Percentiles rank a stretch among this genome's conserved stretches.
phyloP scores from a whole-genome alignment of 2,113 vertebrate species.

The Vombatus ursinus region DNA sequence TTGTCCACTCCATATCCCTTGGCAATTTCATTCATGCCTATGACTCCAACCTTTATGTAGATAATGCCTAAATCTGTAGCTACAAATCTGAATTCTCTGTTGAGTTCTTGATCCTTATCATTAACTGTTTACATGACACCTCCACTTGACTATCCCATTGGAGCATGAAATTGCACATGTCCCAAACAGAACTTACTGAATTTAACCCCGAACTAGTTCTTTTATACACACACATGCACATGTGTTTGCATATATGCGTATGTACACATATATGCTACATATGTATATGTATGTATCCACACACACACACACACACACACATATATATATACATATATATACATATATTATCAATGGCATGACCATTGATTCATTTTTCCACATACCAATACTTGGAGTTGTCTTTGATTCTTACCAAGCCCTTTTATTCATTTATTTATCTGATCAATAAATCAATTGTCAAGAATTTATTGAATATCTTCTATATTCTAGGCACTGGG shows the following conservation, averaged over 20 bases:
- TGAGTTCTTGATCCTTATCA: neutral
- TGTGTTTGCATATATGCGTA: neutral
- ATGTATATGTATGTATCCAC: no score
- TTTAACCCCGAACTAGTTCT: neutral
- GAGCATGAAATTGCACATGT: neutral
- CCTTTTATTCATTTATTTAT: neutral
- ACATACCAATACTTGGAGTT: neutral
- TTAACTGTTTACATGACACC: neutral
- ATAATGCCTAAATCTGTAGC: neutral
- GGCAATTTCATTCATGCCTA: neutral
- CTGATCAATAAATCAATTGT: neutral
- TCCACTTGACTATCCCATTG: neutral
- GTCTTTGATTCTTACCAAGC: neutral
- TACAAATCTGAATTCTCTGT: neutral
- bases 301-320: no score
- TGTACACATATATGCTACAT: no score
- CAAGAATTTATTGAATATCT: neutral
- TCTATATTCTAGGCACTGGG: neutral
- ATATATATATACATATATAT: no score
- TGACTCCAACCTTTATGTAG: neutral
- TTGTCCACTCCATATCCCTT: neutral
- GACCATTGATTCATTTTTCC: neutral
- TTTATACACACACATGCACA: neutral
- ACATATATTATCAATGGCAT: neutral
- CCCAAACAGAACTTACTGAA: neutral